These are phyloP conservation scores for Zaprionus obscuricornis DNA, from an alignment of 2,888 invertebrate species.

Conservation along the genomic window DNA sequence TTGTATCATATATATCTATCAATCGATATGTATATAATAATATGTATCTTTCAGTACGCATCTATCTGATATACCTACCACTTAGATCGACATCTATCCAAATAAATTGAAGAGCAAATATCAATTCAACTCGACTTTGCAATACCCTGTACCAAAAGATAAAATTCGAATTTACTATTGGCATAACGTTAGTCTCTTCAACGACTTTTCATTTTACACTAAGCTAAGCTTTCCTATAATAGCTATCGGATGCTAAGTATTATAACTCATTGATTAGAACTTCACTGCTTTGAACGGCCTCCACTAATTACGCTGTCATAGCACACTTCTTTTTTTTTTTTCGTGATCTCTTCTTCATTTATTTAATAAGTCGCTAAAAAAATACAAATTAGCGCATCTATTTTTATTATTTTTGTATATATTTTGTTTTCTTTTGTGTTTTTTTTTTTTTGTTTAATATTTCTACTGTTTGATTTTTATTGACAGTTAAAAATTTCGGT, in stretches of 20 bases:
- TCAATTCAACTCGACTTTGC: too few relatives aligned
- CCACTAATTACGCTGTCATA: conserved; percentile 38
- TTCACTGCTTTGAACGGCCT: conserved; percentile 37
- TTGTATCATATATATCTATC: conserved; percentile 22
- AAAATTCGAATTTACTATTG: too few relatives aligned
- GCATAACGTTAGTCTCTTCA: too few relatives aligned
- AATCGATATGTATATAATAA: conserved; percentile 16
- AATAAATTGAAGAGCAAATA: not conserved
- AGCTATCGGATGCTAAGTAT: too few relatives aligned
- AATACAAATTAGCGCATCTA: conserved; percentile 46
- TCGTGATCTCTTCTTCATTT: conserved; percentile 1
- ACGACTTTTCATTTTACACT: too few relatives aligned
- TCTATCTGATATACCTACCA: too few relatives aligned
- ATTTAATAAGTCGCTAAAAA: conserved; percentile 34
- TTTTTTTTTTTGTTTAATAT: too few relatives aligned
- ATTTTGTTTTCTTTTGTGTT: conserved; percentile 1
- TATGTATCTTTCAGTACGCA: not conserved
- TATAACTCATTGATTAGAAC: conserved; percentile 44
- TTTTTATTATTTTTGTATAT: conserved; percentile 18
- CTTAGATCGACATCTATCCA: not conserved
- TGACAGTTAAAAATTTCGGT: too few relatives aligned
- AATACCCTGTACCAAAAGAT: too few relatives aligned
- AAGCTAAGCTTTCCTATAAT: too few relatives aligned
- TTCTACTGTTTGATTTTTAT: too few relatives aligned
- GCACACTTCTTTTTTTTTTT: too few relatives aligned